Evolutionary conservation across 35 echinoderm and acorn worm genomes (phyloP).

Genomic region (Strongylocentrotus purpuratus): DNA sequence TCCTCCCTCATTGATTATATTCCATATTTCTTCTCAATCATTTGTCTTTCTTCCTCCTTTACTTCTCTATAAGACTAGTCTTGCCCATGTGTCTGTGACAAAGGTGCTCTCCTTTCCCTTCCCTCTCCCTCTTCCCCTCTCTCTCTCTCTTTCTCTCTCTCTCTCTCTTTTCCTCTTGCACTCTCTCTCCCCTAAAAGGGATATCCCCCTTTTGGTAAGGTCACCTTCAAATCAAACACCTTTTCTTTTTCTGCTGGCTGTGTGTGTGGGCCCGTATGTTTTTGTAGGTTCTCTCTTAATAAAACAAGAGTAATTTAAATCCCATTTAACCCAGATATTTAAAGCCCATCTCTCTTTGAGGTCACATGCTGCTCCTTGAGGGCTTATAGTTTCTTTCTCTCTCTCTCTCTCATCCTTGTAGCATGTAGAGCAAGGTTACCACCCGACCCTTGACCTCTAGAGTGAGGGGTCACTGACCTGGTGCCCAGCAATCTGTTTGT

Average conservation of each 20-base stretch:
- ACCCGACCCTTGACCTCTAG: not conserved
- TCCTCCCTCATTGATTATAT: not conserved
- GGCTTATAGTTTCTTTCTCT: not conserved
- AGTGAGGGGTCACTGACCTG: not conserved
- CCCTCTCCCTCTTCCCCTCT: not conserved
- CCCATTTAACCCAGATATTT: not conserved
- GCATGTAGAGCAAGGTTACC: not conserved
- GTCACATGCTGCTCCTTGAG: not conserved
- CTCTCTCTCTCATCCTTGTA: not conserved
- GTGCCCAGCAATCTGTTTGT: not conserved
- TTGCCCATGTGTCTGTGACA: too few species aligned
- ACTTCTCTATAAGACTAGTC: not conserved
- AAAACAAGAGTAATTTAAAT: constrained; percentile 6
- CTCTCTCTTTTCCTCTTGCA: not conserved
- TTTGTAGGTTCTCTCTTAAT: not conserved
- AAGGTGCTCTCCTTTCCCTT: not conserved
- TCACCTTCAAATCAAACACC: not conserved
- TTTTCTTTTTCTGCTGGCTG: not conserved
- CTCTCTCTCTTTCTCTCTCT: not conserved
- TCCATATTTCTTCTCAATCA: not conserved
- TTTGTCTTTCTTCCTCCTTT: not conserved
- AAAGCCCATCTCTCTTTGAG: not conserved
- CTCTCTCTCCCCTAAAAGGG: not conserved
- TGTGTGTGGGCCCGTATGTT: constrained; percentile 31
- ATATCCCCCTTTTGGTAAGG: not conserved